phyloP scores from a whole-genome alignment of 2,113 vertebrate species.

The Cathartes aura region DNA sequence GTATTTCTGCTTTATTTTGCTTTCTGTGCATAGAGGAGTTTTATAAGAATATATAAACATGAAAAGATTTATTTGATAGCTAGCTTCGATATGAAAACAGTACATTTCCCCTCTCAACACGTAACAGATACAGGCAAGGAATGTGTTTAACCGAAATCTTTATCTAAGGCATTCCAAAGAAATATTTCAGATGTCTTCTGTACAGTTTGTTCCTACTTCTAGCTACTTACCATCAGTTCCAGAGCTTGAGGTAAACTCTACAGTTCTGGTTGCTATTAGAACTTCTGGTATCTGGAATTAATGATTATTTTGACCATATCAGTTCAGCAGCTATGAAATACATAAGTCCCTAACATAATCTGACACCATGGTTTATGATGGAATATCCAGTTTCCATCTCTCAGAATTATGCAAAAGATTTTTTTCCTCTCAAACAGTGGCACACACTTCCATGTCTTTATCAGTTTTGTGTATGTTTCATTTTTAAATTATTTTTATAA shows the following conservation, averaged over 20 bases:
- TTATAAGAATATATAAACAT: background rate
- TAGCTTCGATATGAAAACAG: background rate
- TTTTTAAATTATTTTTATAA: background rate
- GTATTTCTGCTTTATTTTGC: background rate
- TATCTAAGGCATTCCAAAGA: background rate
- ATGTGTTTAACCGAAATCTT: background rate
- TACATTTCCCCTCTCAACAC: background rate
- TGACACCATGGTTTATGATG: background rate
- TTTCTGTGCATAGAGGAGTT: background rate
- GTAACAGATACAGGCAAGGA: background rate
- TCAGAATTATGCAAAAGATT: background rate
- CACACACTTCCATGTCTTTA: background rate
- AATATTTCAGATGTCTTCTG: background rate
- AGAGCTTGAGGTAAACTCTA: background rate
- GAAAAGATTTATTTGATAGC: background rate
- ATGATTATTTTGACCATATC: background rate
- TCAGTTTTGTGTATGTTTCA: background rate
- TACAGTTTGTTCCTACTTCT: background rate
- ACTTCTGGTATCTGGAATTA: background rate
- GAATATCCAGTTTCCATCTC: background rate
- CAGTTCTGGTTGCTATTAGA: background rate
- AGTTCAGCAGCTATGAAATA: background rate
- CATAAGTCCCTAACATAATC: background rate
- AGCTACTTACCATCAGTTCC: background rate
- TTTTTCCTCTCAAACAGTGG: background rate